Evolutionary conservation across 2,113 vertebrate genomes (phyloP).

Genomic region (pig (Sus scrofa)): DNA sequence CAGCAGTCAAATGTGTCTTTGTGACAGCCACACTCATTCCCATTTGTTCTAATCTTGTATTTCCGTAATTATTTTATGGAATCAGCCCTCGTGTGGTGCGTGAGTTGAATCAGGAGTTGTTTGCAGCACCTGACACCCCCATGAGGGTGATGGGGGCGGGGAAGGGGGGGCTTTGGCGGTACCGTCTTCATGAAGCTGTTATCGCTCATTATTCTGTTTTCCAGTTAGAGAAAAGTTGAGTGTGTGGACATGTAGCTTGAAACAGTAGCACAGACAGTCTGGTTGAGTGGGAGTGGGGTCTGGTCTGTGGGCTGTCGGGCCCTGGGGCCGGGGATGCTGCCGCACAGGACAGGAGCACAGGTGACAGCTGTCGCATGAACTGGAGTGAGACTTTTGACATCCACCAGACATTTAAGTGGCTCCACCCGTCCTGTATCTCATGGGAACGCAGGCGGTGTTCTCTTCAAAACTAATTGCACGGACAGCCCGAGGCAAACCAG

Average conservation of each 20-base stretch:
- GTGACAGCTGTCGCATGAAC: accelerated
- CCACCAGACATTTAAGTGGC: no score
- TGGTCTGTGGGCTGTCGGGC: accelerated
- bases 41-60: not conserved
- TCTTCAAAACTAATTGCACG: not conserved
- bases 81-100: not conserved
- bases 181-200: not conserved
- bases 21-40: not conserved
- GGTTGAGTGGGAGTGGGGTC: not conserved
- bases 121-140: not conserved
- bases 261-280: not conserved
- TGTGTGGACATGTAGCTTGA: not conserved
- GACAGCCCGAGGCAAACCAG: not conserved
- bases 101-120: not conserved
- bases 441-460: not conserved
- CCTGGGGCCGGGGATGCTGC: accelerated
- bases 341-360: not conserved
- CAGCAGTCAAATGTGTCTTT: not conserved
- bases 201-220: not conserved
- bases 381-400: not conserved
- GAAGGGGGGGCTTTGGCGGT: not conserved
- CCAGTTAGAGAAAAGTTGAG: not conserved
- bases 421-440: not conserved
- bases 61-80: not conserved
- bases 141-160: not conserved